Evolutionary conservation across 2,797 vertebrate species (phyloP).

Genomic region (Gallinago nigripennis): DNA sequence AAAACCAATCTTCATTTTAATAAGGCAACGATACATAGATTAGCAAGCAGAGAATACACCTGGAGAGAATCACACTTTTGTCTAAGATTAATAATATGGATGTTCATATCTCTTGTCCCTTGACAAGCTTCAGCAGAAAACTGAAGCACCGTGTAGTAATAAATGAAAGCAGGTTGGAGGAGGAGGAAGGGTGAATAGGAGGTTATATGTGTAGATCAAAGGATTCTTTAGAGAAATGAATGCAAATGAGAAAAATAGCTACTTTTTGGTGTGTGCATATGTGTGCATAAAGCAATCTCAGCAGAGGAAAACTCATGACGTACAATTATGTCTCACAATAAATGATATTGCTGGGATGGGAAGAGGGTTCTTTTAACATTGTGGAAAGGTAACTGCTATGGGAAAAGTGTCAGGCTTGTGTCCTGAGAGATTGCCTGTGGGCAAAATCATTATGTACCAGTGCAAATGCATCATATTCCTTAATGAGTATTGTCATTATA

Average conservation of each 20-base stretch:
- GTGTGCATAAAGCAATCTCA: not conserved
- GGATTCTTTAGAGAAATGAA: not conserved
- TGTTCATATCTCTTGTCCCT: not conserved
- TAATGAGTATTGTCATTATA: not conserved
- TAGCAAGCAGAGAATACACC: not conserved
- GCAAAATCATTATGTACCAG: not conserved
- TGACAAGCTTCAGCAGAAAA: constrained; percentile 4
- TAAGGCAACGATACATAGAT: not conserved
- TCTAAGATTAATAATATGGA: not conserved
- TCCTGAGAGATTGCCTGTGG: not conserved
- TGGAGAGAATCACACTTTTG: not conserved
- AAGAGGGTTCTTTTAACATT: not conserved
- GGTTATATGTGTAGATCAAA: not conserved
- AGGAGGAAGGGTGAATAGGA: constrained; percentile 2
- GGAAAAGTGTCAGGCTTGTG: not conserved
- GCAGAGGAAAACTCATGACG: not conserved
- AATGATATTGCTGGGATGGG: not conserved
- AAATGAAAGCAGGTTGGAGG: not conserved
- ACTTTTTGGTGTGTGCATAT: not conserved
- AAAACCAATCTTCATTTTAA: not conserved
- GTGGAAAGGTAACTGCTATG: not conserved
- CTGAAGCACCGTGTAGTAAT: not conserved
- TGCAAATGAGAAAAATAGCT: not conserved
- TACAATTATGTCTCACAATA: not conserved
- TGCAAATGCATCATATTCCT: not conserved